A percentile compares a stretch with the other conserved stretches of the same genome.
Evolutionary conservation across 2,797 vertebrate species (phyloP).

Genomic region (Cossypha polioptera): DNA sequence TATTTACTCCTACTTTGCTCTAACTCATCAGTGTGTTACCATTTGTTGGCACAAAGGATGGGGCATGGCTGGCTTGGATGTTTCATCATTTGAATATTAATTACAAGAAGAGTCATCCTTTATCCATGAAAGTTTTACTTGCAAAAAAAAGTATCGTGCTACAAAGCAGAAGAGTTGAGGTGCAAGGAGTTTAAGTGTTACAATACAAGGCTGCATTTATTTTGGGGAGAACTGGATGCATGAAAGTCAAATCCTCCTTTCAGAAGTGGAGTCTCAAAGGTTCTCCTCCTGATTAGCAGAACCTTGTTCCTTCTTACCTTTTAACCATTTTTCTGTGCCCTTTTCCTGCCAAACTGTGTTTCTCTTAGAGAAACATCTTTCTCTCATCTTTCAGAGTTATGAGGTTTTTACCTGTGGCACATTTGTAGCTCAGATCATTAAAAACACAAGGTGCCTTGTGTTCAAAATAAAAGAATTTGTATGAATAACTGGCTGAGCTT

Average conservation of each 20-base stretch:
- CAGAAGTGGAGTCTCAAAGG: not conserved
- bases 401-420: not conserved
- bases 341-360: not conserved
- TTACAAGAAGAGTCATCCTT: not conserved
- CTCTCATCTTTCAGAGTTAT: not conserved
- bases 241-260: not conserved
- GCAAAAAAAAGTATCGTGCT: not conserved
- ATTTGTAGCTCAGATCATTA: not conserved
- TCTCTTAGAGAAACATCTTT: not conserved
- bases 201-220: not conserved
- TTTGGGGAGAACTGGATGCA: not conserved
- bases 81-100: not conserved
- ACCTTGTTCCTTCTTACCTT: not conserved
- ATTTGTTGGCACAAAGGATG: not conserved
- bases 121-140: not conserved
- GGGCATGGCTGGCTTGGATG: not conserved
- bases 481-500: not conserved
- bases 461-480: not conserved
- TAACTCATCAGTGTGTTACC: not conserved
- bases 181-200: not conserved
- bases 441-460: not conserved
- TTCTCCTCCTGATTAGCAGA: not conserved
- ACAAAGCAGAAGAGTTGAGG: not conserved
- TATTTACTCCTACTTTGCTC: not conserved
- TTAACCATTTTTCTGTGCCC: not conserved